Evolutionary conservation across 2,113 vertebrate genomes (phyloP).

Genomic region (Dendropsophus ebraccatus): DNA sequence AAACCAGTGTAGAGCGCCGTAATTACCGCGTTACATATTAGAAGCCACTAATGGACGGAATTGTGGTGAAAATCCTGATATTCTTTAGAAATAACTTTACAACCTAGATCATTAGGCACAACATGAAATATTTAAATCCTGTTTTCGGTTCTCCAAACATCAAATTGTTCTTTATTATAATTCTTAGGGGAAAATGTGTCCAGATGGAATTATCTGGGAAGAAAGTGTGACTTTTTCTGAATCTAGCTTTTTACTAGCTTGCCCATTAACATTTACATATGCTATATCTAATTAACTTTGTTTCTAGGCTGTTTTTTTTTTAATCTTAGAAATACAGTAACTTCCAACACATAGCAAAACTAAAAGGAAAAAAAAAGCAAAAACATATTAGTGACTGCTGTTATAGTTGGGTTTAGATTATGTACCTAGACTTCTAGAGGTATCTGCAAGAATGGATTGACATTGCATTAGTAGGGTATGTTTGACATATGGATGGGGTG

Average conservation of each 20-base stretch:
- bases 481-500: too few relatives aligned
- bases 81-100: neutral
- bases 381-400: too few relatives aligned
- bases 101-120: neutral
- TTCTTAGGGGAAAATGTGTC: neutral
- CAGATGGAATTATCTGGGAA: neutral
- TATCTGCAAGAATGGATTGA: too few relatives aligned
- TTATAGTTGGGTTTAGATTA: too few relatives aligned
- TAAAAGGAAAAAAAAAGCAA: too few relatives aligned
- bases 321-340: too few relatives aligned
- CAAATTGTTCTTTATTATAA: neutral
- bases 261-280: neutral
- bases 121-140: neutral
- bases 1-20: neutral
- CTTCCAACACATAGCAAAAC: too few relatives aligned
- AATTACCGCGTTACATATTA: neutral
- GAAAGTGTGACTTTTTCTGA: neutral
- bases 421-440: too few relatives aligned
- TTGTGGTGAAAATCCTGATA: neutral
- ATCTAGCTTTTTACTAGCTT: neutral
- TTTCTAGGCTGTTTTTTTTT: neutral
- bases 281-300: neutral
- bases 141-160: neutral
- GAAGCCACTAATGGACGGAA: neutral
- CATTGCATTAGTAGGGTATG: too few relatives aligned